phyloP scores from a whole-genome alignment of 1,140 invertebrate species.

The Melipona quadrifasciata region DNA sequence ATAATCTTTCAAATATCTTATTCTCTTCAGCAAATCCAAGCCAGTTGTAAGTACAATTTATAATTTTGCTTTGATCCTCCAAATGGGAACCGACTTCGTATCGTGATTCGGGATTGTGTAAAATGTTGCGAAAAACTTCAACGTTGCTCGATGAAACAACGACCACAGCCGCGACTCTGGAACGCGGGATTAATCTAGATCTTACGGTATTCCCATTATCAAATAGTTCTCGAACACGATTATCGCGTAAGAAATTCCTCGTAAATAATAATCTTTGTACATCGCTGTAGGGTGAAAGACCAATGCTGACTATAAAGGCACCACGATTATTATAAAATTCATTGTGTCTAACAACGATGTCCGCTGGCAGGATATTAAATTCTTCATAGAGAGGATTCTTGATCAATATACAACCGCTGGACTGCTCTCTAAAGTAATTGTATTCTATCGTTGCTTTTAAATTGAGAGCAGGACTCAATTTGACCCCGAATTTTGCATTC shows the following conservation, averaged over 20 bases:
- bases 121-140: conserved; percentile 93
- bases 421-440: conserved; percentile 93
- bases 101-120: conserved; percentile 93
- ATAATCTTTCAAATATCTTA: conserved; percentile 90
- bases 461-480: conserved; percentile 93
- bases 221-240: conserved; percentile 94
- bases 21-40: conserved; percentile 90
- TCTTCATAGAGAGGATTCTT: conserved; percentile 90
- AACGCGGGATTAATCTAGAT: conserved; percentile 90
- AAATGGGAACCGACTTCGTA: conserved; percentile 98
- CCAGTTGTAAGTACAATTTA: conserved; percentile 98
- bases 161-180: conserved; percentile 93
- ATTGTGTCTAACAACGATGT: conserved; percentile 92
- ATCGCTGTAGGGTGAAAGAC: conserved; percentile 92
- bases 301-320: conserved; percentile 92
- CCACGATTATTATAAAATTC: conserved; percentile 94
- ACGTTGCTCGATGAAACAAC: conserved; percentile 96
- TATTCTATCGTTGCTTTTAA: conserved; percentile 90
- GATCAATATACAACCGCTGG: conserved; percentile 92
- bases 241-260: conserved; percentile 93
- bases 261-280: conserved; percentile 92
- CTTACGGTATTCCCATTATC: conserved; percentile 84
- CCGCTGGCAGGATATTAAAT: conserved; percentile 86
- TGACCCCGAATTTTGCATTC: conserved; percentile 89
- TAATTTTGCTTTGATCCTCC: conserved; percentile 95